A percentile compares a stretch with the other conserved stretches of the same genome.
These are phyloP conservation scores for Puffinus mauretanicus DNA, from an alignment of 2,113 vertebrate genomes.

Conservation along the genomic window DNA sequence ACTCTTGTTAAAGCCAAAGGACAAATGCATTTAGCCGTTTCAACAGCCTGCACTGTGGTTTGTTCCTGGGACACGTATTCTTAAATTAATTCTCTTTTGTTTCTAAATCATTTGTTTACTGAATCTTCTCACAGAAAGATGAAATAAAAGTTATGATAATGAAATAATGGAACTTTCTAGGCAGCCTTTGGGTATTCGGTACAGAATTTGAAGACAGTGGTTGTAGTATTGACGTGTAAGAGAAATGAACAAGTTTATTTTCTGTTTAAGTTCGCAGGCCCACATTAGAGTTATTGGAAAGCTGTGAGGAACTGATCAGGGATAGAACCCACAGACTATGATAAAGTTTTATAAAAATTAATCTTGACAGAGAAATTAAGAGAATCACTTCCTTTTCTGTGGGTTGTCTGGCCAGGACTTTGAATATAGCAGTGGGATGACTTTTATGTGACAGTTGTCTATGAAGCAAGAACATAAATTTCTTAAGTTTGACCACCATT, in stretches of 20 bases:
- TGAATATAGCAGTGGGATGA: not conserved
- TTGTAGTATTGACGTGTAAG: not conserved
- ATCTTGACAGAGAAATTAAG: not conserved
- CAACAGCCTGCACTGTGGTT: not conserved
- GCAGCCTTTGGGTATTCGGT: not conserved
- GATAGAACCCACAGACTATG: not conserved
- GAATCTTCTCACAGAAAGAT: not conserved
- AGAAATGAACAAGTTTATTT: not conserved
- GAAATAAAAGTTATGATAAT: not conserved
- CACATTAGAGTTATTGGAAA: not conserved
- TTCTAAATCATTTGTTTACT: not conserved
- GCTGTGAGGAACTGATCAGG: not conserved
- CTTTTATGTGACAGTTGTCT: not conserved
- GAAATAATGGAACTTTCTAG: not conserved
- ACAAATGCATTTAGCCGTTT: not conserved
- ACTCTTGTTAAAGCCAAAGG: slow-evolving; percentile 7
- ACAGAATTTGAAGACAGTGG: not conserved
- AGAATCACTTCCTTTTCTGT: not conserved
- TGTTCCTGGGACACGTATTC: not conserved
- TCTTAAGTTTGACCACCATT: not conserved
- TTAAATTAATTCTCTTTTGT: not conserved
- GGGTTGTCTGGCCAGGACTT: not conserved
- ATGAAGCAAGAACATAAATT: not conserved
- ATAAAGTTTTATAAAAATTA: not conserved
- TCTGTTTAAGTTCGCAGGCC: not conserved